Evolutionary conservation across 2,888 invertebrate species (phyloP), one percentile per base, ranked within the genome.

Genomic region (Mythimna loreyi): DNA sequence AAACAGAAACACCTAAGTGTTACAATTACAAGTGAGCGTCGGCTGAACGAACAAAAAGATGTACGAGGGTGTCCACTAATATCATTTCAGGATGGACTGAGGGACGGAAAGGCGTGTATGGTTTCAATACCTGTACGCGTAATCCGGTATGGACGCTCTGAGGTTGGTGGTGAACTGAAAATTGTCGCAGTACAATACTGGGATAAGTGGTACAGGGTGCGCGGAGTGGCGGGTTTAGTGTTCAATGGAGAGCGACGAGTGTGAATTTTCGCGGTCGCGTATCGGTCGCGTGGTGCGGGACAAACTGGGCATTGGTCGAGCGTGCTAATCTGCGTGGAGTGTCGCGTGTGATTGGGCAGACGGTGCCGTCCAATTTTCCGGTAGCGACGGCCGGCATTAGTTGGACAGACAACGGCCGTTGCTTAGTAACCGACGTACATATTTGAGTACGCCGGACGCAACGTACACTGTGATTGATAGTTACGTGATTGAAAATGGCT

Each of bases 301-400:
- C 85, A 82, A 86, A 90, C 90, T 89, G 90, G 90, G 87, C 90
- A 90, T 90, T 92, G 92, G 92, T 88, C 88, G 92, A 93, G 89
- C 91, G 91, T 90, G 92, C 95, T 94, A 95, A 96, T 96, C 94
- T 95, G 94, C 93, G 93, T 93, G 89, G 94, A 93, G 94, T 93
- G 94, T 94, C 94, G 94, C 94, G 91, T 94, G 91, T 95, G 95
- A 96, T 96, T 95, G 95, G 94, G 90, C 92, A 92, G 92, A 92
- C 93, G 90, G 87, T 90, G 91, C 89, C 92, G 94, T 95, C 92
- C 95, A 95, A 96, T 96, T 95, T 95, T 95, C 95, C 95, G 94
- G 94, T 92, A 78, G 90, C 92, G 88, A 90, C 89, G 87, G 87
- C 80, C 82, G 87, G 89, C 91, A 94, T 92, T 93, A 94, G 93